Conservation (phyloP, 2,113 vertebrate species). For the Fregata magnificens region DNA sequence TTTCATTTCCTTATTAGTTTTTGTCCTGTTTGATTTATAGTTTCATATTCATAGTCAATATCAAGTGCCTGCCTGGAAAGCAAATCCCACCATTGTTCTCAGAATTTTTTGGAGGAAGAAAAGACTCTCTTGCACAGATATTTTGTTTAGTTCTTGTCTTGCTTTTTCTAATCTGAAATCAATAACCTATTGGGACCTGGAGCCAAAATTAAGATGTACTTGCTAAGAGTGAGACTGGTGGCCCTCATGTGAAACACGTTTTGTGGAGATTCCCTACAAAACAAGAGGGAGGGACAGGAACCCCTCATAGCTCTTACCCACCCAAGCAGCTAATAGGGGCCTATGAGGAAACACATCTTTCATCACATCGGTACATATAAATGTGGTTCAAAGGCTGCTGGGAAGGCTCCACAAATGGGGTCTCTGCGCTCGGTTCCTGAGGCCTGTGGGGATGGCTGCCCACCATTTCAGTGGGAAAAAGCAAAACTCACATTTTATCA, state of each 20-base stretch:
- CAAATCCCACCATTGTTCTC: neutral
- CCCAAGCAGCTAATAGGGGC: neutral
- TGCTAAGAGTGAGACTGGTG: accelerated
- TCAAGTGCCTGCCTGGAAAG: neutral
- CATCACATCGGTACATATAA: accelerated
- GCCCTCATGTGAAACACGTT: neutral
- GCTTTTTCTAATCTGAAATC: neutral
- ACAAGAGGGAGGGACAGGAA: neutral
- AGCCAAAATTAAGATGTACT: neutral
- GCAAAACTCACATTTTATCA: neutral
- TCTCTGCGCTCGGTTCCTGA: accelerated
- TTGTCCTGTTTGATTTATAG: neutral
- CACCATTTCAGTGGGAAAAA: neutral
- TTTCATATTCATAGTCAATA: neutral
- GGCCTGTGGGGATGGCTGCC: neutral
- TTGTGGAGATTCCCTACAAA: neutral
- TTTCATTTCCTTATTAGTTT: neutral
- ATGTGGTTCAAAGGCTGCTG: neutral
- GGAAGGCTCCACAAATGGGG: accelerated
- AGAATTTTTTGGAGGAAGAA: neutral
- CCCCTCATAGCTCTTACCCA: neutral
- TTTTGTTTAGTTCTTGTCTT: neutral
- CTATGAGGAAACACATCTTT: neutral
- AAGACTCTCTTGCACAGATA: neutral
- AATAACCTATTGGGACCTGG: neutral